Evolutionary conservation across 2,113 vertebrate genomes (phyloP), one percentile per base, ranked within the genome.

Genomic region (Barnardius zonarius): DNA sequence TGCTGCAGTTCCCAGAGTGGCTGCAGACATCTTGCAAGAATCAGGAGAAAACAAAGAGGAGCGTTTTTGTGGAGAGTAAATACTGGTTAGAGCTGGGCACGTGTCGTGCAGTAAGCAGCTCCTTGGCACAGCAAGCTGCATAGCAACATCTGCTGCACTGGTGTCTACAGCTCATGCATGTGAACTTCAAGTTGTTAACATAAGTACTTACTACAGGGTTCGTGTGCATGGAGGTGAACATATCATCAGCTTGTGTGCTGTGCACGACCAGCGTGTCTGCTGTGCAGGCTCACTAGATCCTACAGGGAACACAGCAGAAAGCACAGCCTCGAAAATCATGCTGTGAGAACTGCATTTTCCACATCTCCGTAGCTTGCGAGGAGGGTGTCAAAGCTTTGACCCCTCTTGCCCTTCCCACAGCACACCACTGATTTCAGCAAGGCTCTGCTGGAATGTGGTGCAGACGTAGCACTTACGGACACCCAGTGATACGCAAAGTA

Each of bases 181-280:
- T 6, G 27, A n/a, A 3, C 73, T 18, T 14, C 28, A 1, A 5
- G 8, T 15, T 41, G 41, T 5, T 11, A 3, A 7, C 2, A 17
- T 7, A 6, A 13, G 62, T 4, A 10, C 35, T 9, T 33, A 1
- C 25, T 16, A 1, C 19, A 6, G 35, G 31, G 39, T 6, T 14
- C 8, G 3, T 1, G 15, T 24, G 33, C 7, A 3, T 1, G 5
- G 3, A 17, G 73, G 6, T 5, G n/a, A 17, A 17, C 10, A 4
- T 5, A 6, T 1, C 1, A 39, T 7, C 1, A 7, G 48, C 41
- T 33, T 2, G 5, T 2, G 20, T 33, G 67, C 61, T 7, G 3
- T 3, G 24, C 57, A 35, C 57, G 35, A 24, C 57, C 33, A 35
- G 33, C 16, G 22, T 59, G 57, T 59, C 35, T 13, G 4, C 16